Base-by-base conservation (phyloP, 2,113 vertebrate genomes). In the Hyla sarda region DNA sequence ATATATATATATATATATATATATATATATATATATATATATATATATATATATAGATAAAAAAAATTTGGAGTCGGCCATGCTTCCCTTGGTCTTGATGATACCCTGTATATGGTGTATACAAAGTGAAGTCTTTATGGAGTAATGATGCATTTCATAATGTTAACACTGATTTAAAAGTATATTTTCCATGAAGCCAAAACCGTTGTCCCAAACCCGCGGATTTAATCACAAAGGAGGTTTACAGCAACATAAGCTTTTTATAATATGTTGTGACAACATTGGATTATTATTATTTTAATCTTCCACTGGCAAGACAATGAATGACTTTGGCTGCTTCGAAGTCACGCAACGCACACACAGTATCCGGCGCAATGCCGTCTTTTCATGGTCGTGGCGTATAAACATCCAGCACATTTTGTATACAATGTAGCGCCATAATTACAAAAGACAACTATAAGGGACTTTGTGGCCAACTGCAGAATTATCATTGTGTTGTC, bases 251-350 rank as follows among this genome's bases (percentile, higher is more conserved):
- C 47, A 77, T 77, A 77, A 77, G 47, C 74, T 52, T 54, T n/a
- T 77, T 50, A 50, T 32, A 52, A 77, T 77, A 77, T 32, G 52
- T 77, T 77, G 25, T 77, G 74, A 52, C 74, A 77, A 77, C 74
- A 77, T 54, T 4, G 47, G 74, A 77, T 77, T 77, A 77, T 54
- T 76, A 50, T 50, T 28, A 76, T 19, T 76, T 76, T 50, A 76
- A 76, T 76, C 37, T 75, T 76, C 45, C 47, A 0, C 28, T 77
- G 74, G 74, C 74, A 77, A 30, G 74, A 54, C 30, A 52, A 32
- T 34, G 14, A 54, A 54, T 77, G 74, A 77, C 74, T 77, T 77
- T 77, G 74, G 74, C 74, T 54, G 47, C 3, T 52, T 32, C 2
- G 48, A 11, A 77, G 74, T 77, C 74, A 54, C 72, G 45, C 71